Base-by-base conservation (phyloP, 2,113 vertebrate genomes). In the Nycticorax nycticorax region DNA sequence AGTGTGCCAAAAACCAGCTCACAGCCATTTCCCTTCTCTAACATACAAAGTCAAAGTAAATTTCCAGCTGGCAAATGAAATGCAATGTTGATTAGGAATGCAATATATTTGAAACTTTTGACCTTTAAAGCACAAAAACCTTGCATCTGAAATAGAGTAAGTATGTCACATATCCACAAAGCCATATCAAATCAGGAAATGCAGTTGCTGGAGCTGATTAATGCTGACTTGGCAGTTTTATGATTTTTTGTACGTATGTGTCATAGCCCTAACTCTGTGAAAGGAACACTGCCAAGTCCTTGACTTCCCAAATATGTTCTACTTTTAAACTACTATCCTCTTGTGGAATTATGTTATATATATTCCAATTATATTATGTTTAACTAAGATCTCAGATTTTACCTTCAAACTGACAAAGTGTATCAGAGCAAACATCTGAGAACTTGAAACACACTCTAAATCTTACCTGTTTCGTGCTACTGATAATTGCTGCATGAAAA, bases 31-130 rank as follows among this genome's bases (percentile, higher is more conserved):
- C 56, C 83, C 47, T 89, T 89, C 86, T 89, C 62, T 57, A 81
- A 78, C 47, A 60, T 6, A 88, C 47, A 43, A 88, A 82, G 89
- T 93, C 93, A 92, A 91, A 96, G 87, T 50, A 68, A 82, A 94
- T 96, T 94, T 94, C 90, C 90, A 96, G 67, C 90, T 93, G 95
- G 88, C 63, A 93, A 94, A 81, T 43, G 33, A 96, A 94, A 85
- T n/a, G 27, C 56, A 64, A 28, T 0, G 18, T 66, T 91, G 80
- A 96, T 94, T 92, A 92, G 73, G 56, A 96, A 97, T 79, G 83
- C 80, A 97, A 82, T 63, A 45, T 48, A 93, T 84, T 60, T 87
- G 45, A 92, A 95, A 81, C 56, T 71, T 89, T 88, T 91, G 90
- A 92, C 83, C 79, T 94, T 87, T 64, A 75, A 89, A 92, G 77